Evolutionary conservation across 1,140 invertebrate genomes (phyloP).

Genomic region (Aleiodes sp.): DNA sequence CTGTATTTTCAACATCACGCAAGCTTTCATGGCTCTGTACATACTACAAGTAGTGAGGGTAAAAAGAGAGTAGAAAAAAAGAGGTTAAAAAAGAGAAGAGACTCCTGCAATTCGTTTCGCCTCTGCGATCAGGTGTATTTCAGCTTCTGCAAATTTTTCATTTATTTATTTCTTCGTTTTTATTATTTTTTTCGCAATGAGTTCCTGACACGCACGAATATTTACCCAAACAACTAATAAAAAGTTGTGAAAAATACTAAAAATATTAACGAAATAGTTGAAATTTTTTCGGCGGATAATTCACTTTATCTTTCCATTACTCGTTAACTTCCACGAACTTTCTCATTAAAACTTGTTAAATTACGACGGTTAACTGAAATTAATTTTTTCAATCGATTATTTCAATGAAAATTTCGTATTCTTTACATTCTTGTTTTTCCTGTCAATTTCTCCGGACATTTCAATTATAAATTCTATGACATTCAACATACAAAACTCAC

Average conservation of each 20-base stretch:
- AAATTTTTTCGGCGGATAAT: neutral
- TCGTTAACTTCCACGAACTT: too few species aligned
- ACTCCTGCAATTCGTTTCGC: conserved; percentile 13
- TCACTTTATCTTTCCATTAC: too few species aligned
- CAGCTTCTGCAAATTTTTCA: neutral
- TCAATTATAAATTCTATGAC: too few species aligned
- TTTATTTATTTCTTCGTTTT: conserved; percentile 5
- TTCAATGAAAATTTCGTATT: too few species aligned
- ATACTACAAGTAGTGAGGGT: conserved; percentile 7
- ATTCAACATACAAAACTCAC: too few species aligned
- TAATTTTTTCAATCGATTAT: too few species aligned
- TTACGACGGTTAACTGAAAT: too few species aligned
- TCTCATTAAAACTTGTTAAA: too few species aligned
- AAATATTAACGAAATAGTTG: neutral
- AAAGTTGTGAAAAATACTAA: neutral
- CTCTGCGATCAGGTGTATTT: conserved; percentile 9
- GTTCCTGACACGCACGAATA: neutral
- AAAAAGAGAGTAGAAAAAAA: neutral
- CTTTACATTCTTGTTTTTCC: too few species aligned
- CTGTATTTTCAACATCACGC: conserved; percentile 21
- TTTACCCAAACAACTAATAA: neutral
- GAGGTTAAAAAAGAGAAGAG: neutral
- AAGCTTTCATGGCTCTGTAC: conserved; percentile 25
- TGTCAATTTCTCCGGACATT: too few species aligned
- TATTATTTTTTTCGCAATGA: conserved; percentile 13